Conservation (phyloP, 2,797 vertebrate genomes). For the Tangara arthus region DNA sequence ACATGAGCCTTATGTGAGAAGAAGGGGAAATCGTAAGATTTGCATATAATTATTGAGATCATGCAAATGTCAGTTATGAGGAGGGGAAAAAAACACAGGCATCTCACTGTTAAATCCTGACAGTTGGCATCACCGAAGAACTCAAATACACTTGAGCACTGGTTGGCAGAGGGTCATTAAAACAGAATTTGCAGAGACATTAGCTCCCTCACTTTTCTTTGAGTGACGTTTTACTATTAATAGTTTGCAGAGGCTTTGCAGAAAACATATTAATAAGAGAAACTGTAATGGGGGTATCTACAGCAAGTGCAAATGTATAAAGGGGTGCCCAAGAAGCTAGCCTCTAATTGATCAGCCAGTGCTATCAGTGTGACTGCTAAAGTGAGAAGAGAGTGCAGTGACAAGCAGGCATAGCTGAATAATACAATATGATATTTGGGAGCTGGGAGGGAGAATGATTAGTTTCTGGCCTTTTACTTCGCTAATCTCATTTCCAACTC, state of each 20-base stretch:
- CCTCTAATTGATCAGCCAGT: constrained; percentile 82
- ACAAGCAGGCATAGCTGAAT: constrained; percentile 76
- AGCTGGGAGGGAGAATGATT: constrained; percentile 64
- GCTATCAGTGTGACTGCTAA: constrained; percentile 76
- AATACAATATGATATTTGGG: constrained; percentile 76
- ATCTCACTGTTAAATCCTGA: constrained; percentile 87
- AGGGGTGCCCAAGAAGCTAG: constrained; percentile 72
- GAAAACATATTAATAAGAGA: constrained; percentile 87
- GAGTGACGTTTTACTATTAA: constrained; percentile 88
- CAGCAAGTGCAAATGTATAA: constrained; percentile 74
- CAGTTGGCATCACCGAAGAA: constrained; percentile 86
- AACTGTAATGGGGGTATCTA: constrained; percentile 78
- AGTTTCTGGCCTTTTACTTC: constrained; percentile 71
- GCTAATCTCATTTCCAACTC: constrained; percentile 69
- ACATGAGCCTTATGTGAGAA: constrained; percentile 87
- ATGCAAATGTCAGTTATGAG: constrained; percentile 88
- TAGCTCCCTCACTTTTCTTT: constrained; percentile 86
- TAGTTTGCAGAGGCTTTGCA: constrained; percentile 85
- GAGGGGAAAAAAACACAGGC: constrained; percentile 76
- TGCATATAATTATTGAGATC: constrained; percentile 89
- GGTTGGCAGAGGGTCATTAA: constrained; percentile 88
- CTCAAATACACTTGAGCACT: constrained; percentile 86
- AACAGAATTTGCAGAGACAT: constrained; percentile 88
- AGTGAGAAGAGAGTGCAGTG: constrained; percentile 74
- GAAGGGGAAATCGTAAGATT: constrained; percentile 84